Percentiles rank a stretch among this genome's conserved stretches.
Evolutionary conservation across 2,797 vertebrate species (phyloP).

Genomic region (Microhierax caerulescens): DNA sequence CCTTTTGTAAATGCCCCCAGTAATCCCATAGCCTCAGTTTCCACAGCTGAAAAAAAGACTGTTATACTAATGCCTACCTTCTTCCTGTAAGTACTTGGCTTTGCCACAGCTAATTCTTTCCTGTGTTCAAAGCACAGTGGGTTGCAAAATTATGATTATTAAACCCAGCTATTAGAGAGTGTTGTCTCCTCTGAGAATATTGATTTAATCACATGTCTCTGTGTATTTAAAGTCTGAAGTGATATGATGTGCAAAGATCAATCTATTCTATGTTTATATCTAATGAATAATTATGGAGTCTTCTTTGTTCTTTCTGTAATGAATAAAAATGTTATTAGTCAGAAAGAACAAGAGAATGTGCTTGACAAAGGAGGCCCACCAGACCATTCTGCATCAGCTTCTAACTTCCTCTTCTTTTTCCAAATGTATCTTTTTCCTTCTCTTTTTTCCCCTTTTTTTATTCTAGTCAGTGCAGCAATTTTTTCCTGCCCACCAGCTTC

Average conservation of each 20-base stretch:
- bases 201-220: conserved; percentile 14
- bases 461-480: not conserved
- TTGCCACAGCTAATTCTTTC: not conserved
- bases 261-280: not conserved
- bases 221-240: conserved; percentile 27
- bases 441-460: accelerated
- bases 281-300: not conserved
- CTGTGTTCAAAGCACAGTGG: not conserved
- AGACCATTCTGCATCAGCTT: not conserved
- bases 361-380: not conserved
- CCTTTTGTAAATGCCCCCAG: not conserved
- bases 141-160: conserved; percentile 24
- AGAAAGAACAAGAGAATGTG: not conserved
- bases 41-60: not conserved
- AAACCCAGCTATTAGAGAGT: conserved; percentile 23
- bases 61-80: not conserved
- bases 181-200: conserved; percentile 22
- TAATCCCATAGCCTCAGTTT: not conserved
- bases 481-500: not conserved
- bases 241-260: conserved; percentile 31
- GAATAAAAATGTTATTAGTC: not conserved
- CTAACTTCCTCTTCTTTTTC: not conserved
- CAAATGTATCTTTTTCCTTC: not conserved
- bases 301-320: not conserved
- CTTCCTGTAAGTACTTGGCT: not conserved